phyloP scores from a whole-genome alignment of 2,113 vertebrate genomes.

The Marmota flaviventris region DNA sequence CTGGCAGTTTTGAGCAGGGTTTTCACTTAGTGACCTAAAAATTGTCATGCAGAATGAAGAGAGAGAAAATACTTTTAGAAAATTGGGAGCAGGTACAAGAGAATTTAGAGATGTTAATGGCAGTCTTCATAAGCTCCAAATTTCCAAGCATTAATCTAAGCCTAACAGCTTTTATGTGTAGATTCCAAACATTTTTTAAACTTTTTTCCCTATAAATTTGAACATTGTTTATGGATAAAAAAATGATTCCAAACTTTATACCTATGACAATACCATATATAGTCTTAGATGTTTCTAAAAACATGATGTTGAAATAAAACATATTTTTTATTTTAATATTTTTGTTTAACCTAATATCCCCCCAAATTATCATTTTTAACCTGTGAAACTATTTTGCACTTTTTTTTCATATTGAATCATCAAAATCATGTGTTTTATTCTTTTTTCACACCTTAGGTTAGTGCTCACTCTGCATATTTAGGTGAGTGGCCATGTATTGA shows the following conservation, averaged over 20 bases:
- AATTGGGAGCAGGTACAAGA: not conserved
- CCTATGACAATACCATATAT: not conserved
- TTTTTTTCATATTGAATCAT: no score
- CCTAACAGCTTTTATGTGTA: not conserved
- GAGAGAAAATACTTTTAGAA: not conserved
- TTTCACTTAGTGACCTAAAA: not conserved
- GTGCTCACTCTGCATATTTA: no score
- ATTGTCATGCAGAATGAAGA: not conserved
- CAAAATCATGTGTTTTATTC: no score
- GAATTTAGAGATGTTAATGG: not conserved
- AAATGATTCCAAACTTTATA: not conserved
- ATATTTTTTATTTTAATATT: not conserved
- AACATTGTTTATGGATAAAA: not conserved
- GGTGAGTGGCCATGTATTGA: no score
- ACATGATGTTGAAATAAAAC: not conserved
- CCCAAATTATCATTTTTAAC: no score
- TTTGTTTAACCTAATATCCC: no score
- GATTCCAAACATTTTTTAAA: not conserved
- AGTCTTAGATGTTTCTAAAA: conserved; percentile 7
- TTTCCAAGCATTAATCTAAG: not conserved
- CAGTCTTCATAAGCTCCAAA: conserved; percentile 6
- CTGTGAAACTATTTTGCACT: no score
- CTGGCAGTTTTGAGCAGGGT: not conserved
- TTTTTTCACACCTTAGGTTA: no score
- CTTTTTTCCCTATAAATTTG: not conserved